phyloP scores from a whole-genome alignment of 1,140 invertebrate species.

The Psix sp. region DNA sequence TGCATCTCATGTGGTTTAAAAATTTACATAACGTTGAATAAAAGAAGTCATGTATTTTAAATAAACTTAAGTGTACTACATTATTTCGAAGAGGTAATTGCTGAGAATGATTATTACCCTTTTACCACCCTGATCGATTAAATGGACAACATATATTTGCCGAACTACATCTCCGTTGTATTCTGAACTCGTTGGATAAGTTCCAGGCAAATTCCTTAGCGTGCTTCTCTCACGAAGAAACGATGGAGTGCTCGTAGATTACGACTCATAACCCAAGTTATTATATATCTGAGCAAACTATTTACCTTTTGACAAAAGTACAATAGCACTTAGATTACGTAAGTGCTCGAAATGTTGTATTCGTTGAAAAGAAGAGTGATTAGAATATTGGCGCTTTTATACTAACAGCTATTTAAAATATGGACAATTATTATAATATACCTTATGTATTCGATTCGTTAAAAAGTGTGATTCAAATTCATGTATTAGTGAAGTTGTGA shows the following conservation, averaged over 20 bases:
- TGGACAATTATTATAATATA: too few species aligned
- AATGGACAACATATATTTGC: slow-evolving; percentile 1
- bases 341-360: too few species aligned
- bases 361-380: neutral
- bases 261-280: slow-evolving; percentile 1
- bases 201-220: slow-evolving; percentile 1
- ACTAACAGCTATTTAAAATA: too few species aligned
- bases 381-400: neutral
- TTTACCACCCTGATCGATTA: neutral
- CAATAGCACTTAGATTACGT: neutral
- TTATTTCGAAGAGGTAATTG: too few species aligned
- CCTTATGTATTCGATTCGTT: too few species aligned
- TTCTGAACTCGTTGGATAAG: neutral
- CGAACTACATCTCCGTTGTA: slow-evolving; percentile 1
- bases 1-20: too few species aligned
- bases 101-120: too few species aligned
- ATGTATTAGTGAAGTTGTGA: neutral
- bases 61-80: too few species aligned
- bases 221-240: slow-evolving; percentile 1
- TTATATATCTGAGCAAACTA: neutral
- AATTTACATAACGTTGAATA: too few species aligned
- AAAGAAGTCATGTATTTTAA: too few species aligned
- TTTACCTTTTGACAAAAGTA: neutral
- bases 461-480: neutral
- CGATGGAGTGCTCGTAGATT: neutral